Conservation (phyloP, 1,140 invertebrate species). For the Penaeus japonicus region DNA sequence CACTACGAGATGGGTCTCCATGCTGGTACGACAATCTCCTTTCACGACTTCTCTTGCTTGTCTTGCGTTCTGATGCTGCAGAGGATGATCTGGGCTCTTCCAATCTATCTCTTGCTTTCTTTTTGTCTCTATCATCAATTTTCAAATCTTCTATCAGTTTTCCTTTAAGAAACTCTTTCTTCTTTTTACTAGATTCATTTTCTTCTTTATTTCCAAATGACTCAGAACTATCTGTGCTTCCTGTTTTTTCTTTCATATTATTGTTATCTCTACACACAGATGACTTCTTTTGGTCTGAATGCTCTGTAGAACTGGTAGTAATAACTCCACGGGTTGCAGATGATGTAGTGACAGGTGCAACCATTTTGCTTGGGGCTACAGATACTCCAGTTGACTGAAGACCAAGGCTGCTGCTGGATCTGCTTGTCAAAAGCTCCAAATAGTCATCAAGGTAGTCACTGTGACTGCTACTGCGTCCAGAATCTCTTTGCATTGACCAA, state of each 20-base stretch:
- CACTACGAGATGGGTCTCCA: slow-evolving; percentile 29
- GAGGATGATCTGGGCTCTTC: background rate
- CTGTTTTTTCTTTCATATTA: background rate
- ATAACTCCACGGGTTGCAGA: background rate
- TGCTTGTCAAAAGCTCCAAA: slow-evolving; percentile 24
- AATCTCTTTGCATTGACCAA: slow-evolving; percentile 15
- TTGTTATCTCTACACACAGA: background rate
- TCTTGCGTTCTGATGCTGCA: slow-evolving; percentile 7
- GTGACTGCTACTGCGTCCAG: slow-evolving; percentile 40
- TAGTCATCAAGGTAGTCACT: slow-evolving; percentile 47
- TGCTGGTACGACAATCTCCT: slow-evolving; percentile 30
- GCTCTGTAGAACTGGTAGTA: background rate
- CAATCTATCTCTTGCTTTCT: background rate
- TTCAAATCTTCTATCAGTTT: background rate
- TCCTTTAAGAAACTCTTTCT: background rate
- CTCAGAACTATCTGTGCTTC: background rate
- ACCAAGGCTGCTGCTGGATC: slow-evolving; percentile 4
- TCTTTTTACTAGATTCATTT: background rate
- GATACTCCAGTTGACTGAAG: slow-evolving; percentile 1
- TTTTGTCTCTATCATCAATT: background rate
- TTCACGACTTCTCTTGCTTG: background rate
- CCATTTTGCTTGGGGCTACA: background rate
- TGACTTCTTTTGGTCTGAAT: background rate
- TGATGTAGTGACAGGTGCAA: background rate
- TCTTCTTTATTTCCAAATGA: background rate